Conservation (phyloP, 2,888 invertebrate genomes). For the Sarcophaga caerulescens region DNA sequence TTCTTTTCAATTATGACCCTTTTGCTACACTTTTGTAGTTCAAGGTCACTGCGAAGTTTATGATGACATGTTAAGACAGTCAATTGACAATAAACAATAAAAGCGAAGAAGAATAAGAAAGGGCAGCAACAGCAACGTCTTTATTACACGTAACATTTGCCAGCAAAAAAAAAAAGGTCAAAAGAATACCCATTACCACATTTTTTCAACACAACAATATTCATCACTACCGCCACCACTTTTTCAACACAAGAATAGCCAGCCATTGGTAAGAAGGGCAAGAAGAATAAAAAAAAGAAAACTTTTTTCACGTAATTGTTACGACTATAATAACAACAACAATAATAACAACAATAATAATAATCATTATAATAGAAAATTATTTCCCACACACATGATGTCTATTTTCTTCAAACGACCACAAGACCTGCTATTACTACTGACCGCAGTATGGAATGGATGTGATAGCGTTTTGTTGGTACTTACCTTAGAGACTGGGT, state of each 20-base stretch:
- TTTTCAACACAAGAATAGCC: too few relatives aligned
- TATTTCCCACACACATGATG: background rate
- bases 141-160: background rate
- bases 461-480: constrained; percentile 17
- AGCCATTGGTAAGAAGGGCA: background rate
- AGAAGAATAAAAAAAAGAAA: background rate
- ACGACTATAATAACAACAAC: background rate
- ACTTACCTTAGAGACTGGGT: background rate
- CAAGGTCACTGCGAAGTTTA: background rate
- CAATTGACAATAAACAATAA: background rate
- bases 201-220: too few relatives aligned
- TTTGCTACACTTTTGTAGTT: background rate
- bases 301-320: background rate
- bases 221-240: too few relatives aligned
- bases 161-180: background rate
- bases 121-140: background rate
- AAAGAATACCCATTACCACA: too few relatives aligned
- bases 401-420: too few relatives aligned
- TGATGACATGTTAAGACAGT: background rate
- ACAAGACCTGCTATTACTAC: too few relatives aligned
- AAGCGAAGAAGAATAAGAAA: background rate
- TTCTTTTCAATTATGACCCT: background rate
- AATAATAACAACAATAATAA: background rate
- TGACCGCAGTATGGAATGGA: background rate
- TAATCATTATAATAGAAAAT: background rate